A percentile compares a stretch with the other conserved stretches of the same genome.
Evolutionary conservation across 1,140 invertebrate species (phyloP).

Genomic region (Nixonia krombeini): DNA sequence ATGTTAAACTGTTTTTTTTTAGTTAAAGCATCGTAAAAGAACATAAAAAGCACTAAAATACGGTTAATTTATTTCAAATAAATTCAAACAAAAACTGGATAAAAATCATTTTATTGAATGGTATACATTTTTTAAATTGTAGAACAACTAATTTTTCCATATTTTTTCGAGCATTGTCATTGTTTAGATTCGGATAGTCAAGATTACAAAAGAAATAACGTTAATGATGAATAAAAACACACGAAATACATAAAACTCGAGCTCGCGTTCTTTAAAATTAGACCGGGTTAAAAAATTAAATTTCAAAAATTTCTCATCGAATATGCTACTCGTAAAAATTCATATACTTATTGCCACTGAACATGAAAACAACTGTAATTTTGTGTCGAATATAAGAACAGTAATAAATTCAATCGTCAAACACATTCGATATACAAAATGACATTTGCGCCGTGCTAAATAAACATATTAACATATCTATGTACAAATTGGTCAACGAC

Average conservation of each 20-base stretch:
- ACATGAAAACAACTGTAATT: slow-evolving; percentile 4
- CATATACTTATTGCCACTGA: slow-evolving; percentile 1
- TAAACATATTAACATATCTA: slow-evolving; percentile 44
- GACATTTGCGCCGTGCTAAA: slow-evolving; percentile 25
- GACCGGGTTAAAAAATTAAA: not conserved
- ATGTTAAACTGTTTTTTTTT: no score
- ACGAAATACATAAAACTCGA: slow-evolving; percentile 12
- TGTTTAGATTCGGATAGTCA: slow-evolving; percentile 3
- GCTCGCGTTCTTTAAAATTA: not conserved
- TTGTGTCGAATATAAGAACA: slow-evolving; percentile 6
- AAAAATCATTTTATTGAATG: slow-evolving; percentile 13
- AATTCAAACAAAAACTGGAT: slow-evolving; percentile 4
- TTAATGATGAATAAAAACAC: slow-evolving; percentile 5
- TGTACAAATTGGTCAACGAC: slow-evolving; percentile 56
- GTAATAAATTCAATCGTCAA: slow-evolving; percentile 11
- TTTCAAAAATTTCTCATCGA: slow-evolving; percentile 5
- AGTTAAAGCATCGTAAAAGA: not conserved
- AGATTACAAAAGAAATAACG: slow-evolving; percentile 8
- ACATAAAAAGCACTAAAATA: no score
- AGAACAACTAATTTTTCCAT: slow-evolving; percentile 5
- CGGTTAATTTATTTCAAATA: no score
- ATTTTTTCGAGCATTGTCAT: not conserved
- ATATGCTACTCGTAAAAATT: slow-evolving; percentile 4
- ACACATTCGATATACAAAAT: slow-evolving; percentile 14
- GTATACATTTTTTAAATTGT: slow-evolving; percentile 12